Evolutionary conservation across 1,140 invertebrate genomes (phyloP), one percentile per base, ranked within the genome.

Genomic region (Cardiocondyla obscurior): DNA sequence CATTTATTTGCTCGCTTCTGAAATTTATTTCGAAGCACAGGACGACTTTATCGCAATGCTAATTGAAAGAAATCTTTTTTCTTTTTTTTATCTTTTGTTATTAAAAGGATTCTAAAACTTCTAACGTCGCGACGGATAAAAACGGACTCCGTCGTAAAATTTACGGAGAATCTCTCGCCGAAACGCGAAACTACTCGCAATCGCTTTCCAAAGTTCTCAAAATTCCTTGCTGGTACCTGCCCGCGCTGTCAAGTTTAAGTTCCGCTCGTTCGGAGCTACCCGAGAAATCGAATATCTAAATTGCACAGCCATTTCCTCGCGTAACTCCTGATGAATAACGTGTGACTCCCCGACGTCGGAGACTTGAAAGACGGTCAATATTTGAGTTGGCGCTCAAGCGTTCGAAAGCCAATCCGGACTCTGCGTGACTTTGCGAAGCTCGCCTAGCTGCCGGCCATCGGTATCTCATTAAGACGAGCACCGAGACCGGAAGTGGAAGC

Each of bases 301-400:
- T 69, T 51, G 42, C 8, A 30, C 25, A 16, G 7, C 30, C 6
- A 36, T 25, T 46, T 79, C 16, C 36, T 39, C 3, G 33, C 22
- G 22, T 28, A 51, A 42, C 49, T 28, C 46, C 7, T 46, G 46
- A 33, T 55, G 36, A 16, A 53, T 77, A 65, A 51, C 10, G 33
- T 46, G 44, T 16, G 44, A 46, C 2, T 39, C 44, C 53, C 10
- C 12, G 30, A 0, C 14, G 25, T 2, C 14, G 10, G 36, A 42
- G 28, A 62, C 12, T 64, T 69, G 30, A 79, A 67, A 79, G 62
- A 53, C 25, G 22, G 33, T 67, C 62, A 79, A 79, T 79, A 79
- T 79, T 79, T 79, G 74, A 79, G 46, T 67, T 79, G 74, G 53
- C 33, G 74, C 74, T 79, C 55, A 69, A 67, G 69, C 30, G 60